Evolutionary conservation across 2,797 vertebrate genomes (phyloP).

Genomic region (Telmatherina bonti): DNA sequence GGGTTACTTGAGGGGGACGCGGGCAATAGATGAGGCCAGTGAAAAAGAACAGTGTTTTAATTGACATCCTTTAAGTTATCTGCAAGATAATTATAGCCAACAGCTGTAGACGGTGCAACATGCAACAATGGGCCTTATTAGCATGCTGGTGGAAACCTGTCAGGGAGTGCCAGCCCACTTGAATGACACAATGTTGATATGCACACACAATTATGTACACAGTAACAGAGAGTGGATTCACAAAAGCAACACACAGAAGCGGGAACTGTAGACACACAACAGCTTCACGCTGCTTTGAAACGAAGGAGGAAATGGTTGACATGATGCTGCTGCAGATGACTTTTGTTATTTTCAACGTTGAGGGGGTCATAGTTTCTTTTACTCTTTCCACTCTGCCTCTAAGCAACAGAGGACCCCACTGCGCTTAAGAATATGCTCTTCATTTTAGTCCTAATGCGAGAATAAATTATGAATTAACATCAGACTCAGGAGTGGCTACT

Average conservation of each 20-base stretch:
- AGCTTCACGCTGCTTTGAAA: slow-evolving; percentile 34
- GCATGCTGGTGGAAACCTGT: slow-evolving; percentile 65
- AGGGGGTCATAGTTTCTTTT: slow-evolving; percentile 60
- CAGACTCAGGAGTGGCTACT: slow-evolving; percentile 68
- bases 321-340: slow-evolving; percentile 48
- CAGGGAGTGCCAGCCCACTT: slow-evolving; percentile 47
- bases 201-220: slow-evolving; percentile 27
- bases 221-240: slow-evolving; percentile 19
- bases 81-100: slow-evolving; percentile 81
- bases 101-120: slow-evolving; percentile 77
- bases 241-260: slow-evolving; percentile 5
- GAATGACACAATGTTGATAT: slow-evolving; percentile 53
- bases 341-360: slow-evolving; percentile 56
- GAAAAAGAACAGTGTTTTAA: slow-evolving; percentile 74
- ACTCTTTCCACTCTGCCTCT: slow-evolving; percentile 61
- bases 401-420: slow-evolving; percentile 68
- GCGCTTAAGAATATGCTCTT: slow-evolving; percentile 70
- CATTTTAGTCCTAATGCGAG: slow-evolving; percentile 71
- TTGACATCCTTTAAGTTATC: slow-evolving; percentile 82
- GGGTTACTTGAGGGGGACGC: slow-evolving; percentile 1
- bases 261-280: slow-evolving; percentile 19
- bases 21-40: slow-evolving; percentile 50
- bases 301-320: slow-evolving; percentile 27
- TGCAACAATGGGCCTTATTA: slow-evolving; percentile 80
- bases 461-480: slow-evolving; percentile 82